Base-by-base conservation (phyloP, 2,797 vertebrate genomes). In the Falco novaeseelandiae region DNA sequence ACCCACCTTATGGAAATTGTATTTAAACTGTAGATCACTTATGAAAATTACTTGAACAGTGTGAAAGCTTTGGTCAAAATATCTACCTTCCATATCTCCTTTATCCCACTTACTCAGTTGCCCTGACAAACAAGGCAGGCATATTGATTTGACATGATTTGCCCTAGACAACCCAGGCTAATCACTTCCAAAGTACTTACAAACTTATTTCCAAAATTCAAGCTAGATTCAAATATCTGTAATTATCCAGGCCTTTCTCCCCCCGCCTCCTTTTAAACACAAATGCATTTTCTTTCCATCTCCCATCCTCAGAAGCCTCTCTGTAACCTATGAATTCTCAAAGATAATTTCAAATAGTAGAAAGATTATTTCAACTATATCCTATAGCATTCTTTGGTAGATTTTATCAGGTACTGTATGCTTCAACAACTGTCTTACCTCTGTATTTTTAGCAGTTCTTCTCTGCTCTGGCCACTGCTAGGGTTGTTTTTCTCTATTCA, bases 1-100 rank as follows among this genome's bases (percentile, higher is more conserved):
- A 58, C n/a, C 19, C 59, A 88, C 29, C 40, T 90, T 25, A 55
- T 3, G 8, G 40, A 83, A 87, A 72, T 80, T 54, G 32, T 46
- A 82, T 78, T 90, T 87, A 76, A 58, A 38, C 38, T 65, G 54
- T 44, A 89, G 52, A 48, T 84, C 59, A 78, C 44, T 81, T 81
- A 51, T 15, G 57, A 52, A 66, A 76, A 76, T 76, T 0, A 65
- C 58, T 34, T 49, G 49, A 93, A 57, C 36, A 54, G 14, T 1
- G 3, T 69, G 79, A 90, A 93, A 90, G 79, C 63, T 76, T 86
- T 15, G 88, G 59, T 88, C 83, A 86, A 90, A 93, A 83, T 51
- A 94, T 36, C 63, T 38, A 51, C 51, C 72, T 78, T 86, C 42
- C 32, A 36, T 6, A n/a, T 22, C 71, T 83, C 48, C 63, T 77